Evolutionary conservation across 2,113 vertebrate species (phyloP), one percentile per base, ranked within the genome.

Genomic region (Butorides virescens): DNA sequence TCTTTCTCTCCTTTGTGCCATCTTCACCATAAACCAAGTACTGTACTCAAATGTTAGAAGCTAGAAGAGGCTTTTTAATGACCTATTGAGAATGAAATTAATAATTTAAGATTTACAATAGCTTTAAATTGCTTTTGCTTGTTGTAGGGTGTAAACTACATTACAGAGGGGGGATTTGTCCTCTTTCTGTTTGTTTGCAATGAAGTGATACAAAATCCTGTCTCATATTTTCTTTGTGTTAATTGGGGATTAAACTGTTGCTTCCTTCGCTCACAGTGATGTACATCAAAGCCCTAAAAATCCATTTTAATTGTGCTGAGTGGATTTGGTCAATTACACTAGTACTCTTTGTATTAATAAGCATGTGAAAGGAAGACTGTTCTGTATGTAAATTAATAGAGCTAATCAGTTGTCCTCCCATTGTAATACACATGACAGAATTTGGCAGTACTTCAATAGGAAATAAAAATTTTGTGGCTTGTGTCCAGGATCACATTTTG

Each of bases 241-340:
- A 97, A 96, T 96, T 96, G 89, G 89, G 94, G 94, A 93, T 97
- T 97, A 94, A 93, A 96, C 55, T 95, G 81, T 91, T 97, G 58
- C 90, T 91, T 97, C 59, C 25, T 95, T 73, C 91, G 90, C 87
- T 95, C 95, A 86, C 71, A 90, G 47, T 73, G 58, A 66, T 91
- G 91, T 90, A 95, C 81, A 92, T 97, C 78, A 95, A 95, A 97
- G 91, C 32, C 81, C 59, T 90, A 94, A 92, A 96, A 96, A 95
- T 92, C 77, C 89, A 88, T 95, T 97, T 93, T 95, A 92, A 95
- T 97, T 94, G 94, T 89, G 53, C 50, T 88, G 91, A 92, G 89
- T 95, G 93, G 93, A 95, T 96, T 96, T 96, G 89, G 87, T 93
- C 91, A 95, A 95, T 97, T 97, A 95, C 65, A 94, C 74, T 63